A percentile compares a stretch with the other conserved stretches of the same genome.
phyloP scores from a whole-genome alignment of 1,140 invertebrate species.

The Solen grandis region DNA sequence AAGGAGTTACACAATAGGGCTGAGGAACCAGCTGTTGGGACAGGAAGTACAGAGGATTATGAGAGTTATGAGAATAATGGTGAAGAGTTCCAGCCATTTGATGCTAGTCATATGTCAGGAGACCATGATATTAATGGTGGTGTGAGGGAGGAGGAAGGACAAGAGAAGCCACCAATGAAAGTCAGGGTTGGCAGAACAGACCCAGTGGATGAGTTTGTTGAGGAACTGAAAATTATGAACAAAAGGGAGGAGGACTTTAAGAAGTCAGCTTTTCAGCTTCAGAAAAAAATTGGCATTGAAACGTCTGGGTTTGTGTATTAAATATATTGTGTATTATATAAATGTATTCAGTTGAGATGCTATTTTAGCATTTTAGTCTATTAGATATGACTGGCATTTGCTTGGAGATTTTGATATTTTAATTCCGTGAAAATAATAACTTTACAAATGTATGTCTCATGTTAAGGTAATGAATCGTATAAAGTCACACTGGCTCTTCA shows the following conservation, averaged over 20 bases:
- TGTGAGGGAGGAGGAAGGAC: neutral
- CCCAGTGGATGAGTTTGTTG: constrained; percentile 45
- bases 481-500: too few relatives aligned
- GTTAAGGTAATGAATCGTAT: too few relatives aligned
- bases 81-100: neutral
- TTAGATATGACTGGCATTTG: too few relatives aligned
- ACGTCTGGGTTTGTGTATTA: constrained; percentile 34
- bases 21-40: constrained; percentile 5
- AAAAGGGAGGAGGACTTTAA: constrained; percentile 53
- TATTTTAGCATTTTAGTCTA: too few relatives aligned
- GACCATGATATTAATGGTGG: neutral
- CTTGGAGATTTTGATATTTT: too few relatives aligned
- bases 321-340: too few relatives aligned
- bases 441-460: too few relatives aligned
- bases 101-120: neutral
- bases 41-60: neutral
- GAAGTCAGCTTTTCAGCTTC: constrained; percentile 31
- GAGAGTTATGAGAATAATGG: neutral
- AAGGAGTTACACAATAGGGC: constrained; percentile 36
- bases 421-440: too few relatives aligned
- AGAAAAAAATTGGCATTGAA: constrained; percentile 49
- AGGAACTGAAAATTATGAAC: constrained; percentile 38
- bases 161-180: constrained; percentile 45
- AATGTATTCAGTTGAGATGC: too few relatives aligned
- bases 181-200: constrained; percentile 40